These are phyloP conservation scores for Xestia sexstrigata DNA, from an alignment of 2,888 invertebrate species.

Conservation along the genomic window DNA sequence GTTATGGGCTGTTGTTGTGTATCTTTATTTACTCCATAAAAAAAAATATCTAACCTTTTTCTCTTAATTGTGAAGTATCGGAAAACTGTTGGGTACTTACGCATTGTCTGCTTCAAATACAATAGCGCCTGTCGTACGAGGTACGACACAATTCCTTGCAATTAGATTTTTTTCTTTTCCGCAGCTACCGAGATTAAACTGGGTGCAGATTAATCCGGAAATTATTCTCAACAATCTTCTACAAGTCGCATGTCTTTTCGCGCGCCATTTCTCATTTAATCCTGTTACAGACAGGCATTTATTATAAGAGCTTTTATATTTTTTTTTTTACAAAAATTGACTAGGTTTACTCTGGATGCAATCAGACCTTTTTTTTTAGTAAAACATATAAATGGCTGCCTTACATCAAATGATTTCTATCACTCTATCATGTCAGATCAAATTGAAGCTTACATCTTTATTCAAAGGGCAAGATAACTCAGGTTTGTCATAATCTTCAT, in stretches of 20 bases:
- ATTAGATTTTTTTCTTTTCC: conserved; percentile 47
- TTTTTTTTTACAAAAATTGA: not conserved
- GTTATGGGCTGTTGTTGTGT: no score
- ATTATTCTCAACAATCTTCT: conserved; percentile 51
- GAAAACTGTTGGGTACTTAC: conserved; percentile 4
- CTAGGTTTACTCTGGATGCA: not conserved
- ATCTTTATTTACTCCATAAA: not conserved
- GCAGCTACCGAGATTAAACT: conserved; percentile 45
- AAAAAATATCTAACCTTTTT: not conserved
- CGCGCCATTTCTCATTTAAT: conserved; percentile 22
- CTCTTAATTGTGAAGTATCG: not conserved
- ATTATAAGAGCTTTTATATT: not conserved
- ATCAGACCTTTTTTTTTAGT: not conserved
- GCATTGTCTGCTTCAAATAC: conserved; percentile 13
- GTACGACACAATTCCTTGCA: conserved; percentile 27
- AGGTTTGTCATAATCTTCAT: conserved; percentile 14
- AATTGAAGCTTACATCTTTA: conserved; percentile 25
- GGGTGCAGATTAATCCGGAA: conserved; percentile 59
- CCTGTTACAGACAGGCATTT: conserved; percentile 13
- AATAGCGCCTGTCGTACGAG: conserved; percentile 10
- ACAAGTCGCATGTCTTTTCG: conserved; percentile 35
- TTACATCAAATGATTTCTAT: conserved; percentile 15
- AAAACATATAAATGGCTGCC: conserved; percentile 4
- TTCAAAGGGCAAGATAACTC: conserved; percentile 36
- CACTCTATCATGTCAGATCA: conserved; percentile 18